Evolutionary conservation across 1,140 invertebrate species (phyloP), one percentile per base, ranked within the genome.

Genomic region (Ylistrum balloti): DNA sequence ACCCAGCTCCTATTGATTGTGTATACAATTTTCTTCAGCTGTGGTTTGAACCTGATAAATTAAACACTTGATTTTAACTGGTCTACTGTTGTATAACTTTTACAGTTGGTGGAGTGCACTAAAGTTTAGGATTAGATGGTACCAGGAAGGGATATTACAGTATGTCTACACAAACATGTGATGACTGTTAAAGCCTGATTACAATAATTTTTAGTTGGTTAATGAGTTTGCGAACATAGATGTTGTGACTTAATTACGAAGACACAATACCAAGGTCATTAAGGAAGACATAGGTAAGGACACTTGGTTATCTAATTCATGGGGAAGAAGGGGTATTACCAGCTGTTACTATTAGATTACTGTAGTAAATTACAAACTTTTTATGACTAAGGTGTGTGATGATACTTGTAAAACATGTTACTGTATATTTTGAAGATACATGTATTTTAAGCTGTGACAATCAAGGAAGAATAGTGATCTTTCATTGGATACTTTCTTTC

Each of bases 41-140:
- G n/a, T n/a, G 56, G 56, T 28, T 74, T 28, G 22, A 28, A 74
- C 56, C 11, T 74, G 15, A 28, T n/a, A 74, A n/a, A 74, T 28
- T 74, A 28, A 74, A 74, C 56, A 74, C 56, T 74, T 74, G n/a
- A 74, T n/a, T 74, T 74, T 74, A n/a, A 74, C 56, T 74, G n/a
- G 56, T 38, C 35, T 38, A 38, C 5, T 28, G 56, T 74, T 74
- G 56, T 74, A 28, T 74, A 74, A 45, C 9, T 45, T 45, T 45
- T 15, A 74, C 56, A 74, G 22, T n/a, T 74, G 56, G 56, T 74
- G 13, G 9, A 28, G n/a, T 7, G 35, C 56, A 74, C n/a, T 74
- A 28, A 74, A 22, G 3, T 45, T 74, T 74, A 74, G n/a, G 56
- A 7, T 13, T 38, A 13, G 35, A n/a, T n/a, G 1, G 56, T 74